Evolutionary conservation across 35 echinoderm and acorn worm genomes (phyloP).

Genomic region (Stichopus chloronotus): DNA sequence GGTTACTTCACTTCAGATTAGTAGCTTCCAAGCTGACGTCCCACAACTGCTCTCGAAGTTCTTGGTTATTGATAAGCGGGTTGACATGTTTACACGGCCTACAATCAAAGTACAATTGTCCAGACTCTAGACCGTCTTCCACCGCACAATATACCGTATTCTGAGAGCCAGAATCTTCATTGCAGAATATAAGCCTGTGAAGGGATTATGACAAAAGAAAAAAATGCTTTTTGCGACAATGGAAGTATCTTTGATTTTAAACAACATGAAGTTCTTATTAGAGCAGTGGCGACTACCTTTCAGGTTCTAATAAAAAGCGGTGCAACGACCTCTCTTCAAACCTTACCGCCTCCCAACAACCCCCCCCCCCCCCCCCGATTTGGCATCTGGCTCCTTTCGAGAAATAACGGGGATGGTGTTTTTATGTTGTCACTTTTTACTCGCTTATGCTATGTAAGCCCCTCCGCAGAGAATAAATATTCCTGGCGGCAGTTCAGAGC

Average conservation of each 20-base stretch:
- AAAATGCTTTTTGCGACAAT: background rate
- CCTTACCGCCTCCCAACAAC: no score
- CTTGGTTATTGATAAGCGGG: slow-evolving; percentile 18
- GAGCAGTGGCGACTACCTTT: background rate
- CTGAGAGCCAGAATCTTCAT: slow-evolving; percentile 60
- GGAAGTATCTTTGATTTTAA: background rate
- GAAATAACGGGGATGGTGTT: no score
- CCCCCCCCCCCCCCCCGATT: no score
- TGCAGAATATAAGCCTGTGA: slow-evolving; percentile 62
- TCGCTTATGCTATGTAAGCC: no score
- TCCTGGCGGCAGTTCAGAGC: no score
- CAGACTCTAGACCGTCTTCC: slow-evolving; percentile 21
- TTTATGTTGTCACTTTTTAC: no score
- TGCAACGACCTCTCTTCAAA: no score
- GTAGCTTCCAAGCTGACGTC: slow-evolving; percentile 62
- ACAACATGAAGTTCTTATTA: background rate
- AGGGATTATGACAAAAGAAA: background rate
- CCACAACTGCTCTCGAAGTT: slow-evolving; percentile 54
- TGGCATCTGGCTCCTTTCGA: no score
- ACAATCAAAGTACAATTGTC: slow-evolving; percentile 42
- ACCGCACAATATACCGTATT: slow-evolving; percentile 80
- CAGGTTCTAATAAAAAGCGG: no score
- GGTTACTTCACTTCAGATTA: background rate
- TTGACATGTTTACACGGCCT: slow-evolving; percentile 43
- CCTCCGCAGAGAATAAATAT: no score